Base-by-base conservation (phyloP, 2,888 invertebrate genomes). In the Lasius platythorax region DNA sequence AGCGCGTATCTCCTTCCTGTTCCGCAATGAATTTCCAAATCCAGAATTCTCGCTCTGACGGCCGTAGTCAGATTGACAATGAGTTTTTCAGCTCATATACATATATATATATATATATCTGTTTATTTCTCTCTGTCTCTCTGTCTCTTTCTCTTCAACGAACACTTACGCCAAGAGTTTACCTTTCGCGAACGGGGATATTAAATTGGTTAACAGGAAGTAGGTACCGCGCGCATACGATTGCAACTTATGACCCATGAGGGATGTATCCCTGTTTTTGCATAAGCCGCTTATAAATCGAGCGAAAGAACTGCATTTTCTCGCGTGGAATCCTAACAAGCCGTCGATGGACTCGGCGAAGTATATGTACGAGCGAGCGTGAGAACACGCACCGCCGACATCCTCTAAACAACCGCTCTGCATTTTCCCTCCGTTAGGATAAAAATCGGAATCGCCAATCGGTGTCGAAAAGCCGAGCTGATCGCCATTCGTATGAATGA, bases 401-500 rank as follows among this genome's bases (percentile, higher is more conserved):
- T 93, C 93, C 0, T 89, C 0, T 0, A 73, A 0, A 46, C 94
- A 95, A 1, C 94, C 95, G 0, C 87, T 75, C 85, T 95, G 95
- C 6, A 58, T 78, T 2, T 40, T n/a, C 1, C 95, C 95, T 5
- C 95, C 95, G 70, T 95, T 95, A 0, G 95, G 95, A 85, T 93
- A 95, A 90, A 91, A 75, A 4, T 78, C 78, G 30, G 28, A 40
- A 9, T 78, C 18, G 2, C 78, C 78, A 30, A 78, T 78, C 0
- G 94, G 90, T 0, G 85, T 56, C 0, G 88, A 73, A 79, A 92
- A 94, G 6, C 95, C 95, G 3, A 95, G 90, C 0, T 92, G 75
- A 4, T 94, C 94, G 0, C 91, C 93, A 53, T 93, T 94, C 5
- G 95, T 95, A 87, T 95, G 95, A 58, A 95, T 94, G 8, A 95